Base-by-base conservation (phyloP, 2,888 invertebrate species). In the Agrotis ipsilon region DNA sequence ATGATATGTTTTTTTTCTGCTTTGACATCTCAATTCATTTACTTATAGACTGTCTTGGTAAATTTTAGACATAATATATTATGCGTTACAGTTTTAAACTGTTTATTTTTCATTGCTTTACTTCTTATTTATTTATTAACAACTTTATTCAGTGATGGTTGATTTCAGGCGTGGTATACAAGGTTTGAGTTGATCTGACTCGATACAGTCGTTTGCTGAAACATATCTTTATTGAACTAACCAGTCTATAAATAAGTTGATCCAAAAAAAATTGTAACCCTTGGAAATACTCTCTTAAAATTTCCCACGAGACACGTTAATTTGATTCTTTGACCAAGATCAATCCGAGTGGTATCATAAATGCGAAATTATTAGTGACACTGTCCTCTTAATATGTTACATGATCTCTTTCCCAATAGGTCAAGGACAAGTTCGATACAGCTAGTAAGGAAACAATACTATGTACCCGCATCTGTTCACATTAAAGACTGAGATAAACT, bases 401-500 rank as follows among this genome's bases (percentile, higher is more conserved):
- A 46, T 66, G 24, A 71, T 52, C 51, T 59, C 45, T 39, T 63
- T 54, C 0, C 14, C 32, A 19, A 59, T 55, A 78, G 58, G 55
- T 73, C 60, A 68, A 69, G 65, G 57, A 65, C 51, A 51, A 63
- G 46, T 62, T 63, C 59, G 75, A 71, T 76, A 62, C 68, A 68
- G 14, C 45, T 51, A 71, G 81, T 77, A 83, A 81, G 85, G 88
- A 90, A 90, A 90, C 88, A 91, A 86, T 80, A 61, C 80, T 79
- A 85, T 83, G 85, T 83, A 84, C 92, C 92, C 91, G 91, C 91
- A 92, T 91, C 89, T 86, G 84, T 86, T 88, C 86, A 86, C 90
- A 90, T 91, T 80, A 91, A 91, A 90, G 88, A 87, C 78, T 80
- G 82, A 91, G 92, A 92, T 93, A 92, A 91, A 91, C 87, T 86